Base-by-base conservation (phyloP, 2,888 invertebrate species). In the Morinoia aosen region DNA sequence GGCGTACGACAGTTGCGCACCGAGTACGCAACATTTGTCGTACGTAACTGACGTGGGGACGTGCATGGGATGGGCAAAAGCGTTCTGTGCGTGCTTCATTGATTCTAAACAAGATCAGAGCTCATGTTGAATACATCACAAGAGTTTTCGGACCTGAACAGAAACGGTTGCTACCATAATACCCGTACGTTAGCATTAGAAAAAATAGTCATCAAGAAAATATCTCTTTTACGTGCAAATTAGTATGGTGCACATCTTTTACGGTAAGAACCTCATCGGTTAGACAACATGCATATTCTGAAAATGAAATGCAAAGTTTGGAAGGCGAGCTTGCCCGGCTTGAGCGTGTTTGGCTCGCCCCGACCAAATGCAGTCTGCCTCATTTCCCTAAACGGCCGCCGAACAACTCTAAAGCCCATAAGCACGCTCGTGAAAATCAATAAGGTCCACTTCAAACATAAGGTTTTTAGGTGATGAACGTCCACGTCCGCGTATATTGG, bases 391-490 rank as follows among this genome's bases (percentile, higher is more conserved):
- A 76, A 76, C 76, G 76, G 76, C 76, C 25, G 76, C 76, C 76
- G 76, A 76, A 76, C 76, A 76, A 76, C 76, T 76, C 76, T 33
- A 76, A 76, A 76, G 76, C 76, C 76, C 76, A 76, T 76, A 76
- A 76, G 76, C 33, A 76, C 76, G 76, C 19, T 33, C 76, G 33
- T 76, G 76, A 76, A 76, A 76, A 76, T 76, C 76, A 76, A 76
- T 76, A 76, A 12, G 76, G 76, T 76, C 33, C 33, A 76, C 33
- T 76, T 76, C 76, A 76, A 76, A 76, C 76, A 76, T 76, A 76
- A 76, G 76, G 76, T 76, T 76, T 76, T 76, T 76, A 76, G 76
- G 76, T 76, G 76, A 76, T 76, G 76, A 76, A 76, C 76, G 76
- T 76, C 33, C 76, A 76, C 33, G 76, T 76, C 76, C 2, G 25